phyloP scores from a whole-genome alignment of 2,113 vertebrate genomes.

The Dendropsophus ebraccatus region DNA sequence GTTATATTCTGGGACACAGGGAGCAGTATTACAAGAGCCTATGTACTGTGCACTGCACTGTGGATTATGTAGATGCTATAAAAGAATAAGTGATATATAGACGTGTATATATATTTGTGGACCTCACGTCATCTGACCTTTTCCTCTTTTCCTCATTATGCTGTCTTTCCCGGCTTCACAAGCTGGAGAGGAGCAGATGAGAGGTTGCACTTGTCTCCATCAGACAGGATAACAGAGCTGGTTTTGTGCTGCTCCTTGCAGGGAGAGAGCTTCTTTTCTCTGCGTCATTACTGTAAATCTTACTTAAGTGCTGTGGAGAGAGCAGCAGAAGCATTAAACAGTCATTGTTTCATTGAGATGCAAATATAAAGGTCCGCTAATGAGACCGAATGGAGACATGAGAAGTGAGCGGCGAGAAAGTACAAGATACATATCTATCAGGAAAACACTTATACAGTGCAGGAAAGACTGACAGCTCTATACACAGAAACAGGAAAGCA shows the following conservation, averaged over 20 bases:
- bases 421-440: neutral
- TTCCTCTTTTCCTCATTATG: neutral
- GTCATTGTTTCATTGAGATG: conserved; percentile 32
- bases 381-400: conserved; percentile 42
- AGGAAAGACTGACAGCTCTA: neutral
- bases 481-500: neutral
- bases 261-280: neutral
- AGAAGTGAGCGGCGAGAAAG: neutral
- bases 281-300: conserved; percentile 52
- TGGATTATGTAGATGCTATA: too few species aligned
- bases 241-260: neutral
- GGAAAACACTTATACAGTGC: neutral
- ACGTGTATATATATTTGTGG: too few species aligned
- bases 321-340: conserved; percentile 18
- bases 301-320: conserved; percentile 28
- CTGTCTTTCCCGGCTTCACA: neutral
- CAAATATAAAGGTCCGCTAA: conserved; percentile 35
- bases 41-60: too few species aligned
- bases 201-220: neutral
- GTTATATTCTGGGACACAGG: neutral
- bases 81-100: too few species aligned
- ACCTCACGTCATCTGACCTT: neutral
- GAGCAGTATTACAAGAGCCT: neutral
- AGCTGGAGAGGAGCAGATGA: neutral
- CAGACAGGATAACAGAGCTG: neutral